These are phyloP conservation scores for Eubucco bourcierii DNA, from an alignment of 2,113 vertebrate genomes.

Conservation along the genomic window DNA sequence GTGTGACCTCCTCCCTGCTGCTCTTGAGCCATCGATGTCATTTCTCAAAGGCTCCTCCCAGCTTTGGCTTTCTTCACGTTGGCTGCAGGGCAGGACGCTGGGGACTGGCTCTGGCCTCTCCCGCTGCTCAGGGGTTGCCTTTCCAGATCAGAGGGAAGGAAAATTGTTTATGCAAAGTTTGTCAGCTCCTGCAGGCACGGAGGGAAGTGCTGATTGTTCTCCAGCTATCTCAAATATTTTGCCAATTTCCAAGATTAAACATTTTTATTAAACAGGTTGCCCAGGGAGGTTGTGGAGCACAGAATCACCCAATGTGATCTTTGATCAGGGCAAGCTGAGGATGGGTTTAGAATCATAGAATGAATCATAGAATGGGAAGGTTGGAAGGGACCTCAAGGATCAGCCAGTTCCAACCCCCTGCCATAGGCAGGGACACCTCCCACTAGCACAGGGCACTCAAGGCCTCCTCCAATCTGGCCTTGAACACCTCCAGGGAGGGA, in stretches of 20 bases:
- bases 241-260: conserved; percentile 54
- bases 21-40: not conserved
- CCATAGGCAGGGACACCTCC: too few relatives aligned
- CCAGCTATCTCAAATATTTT: conserved; percentile 52
- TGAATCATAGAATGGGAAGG: too few relatives aligned
- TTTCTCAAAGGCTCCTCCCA: not conserved
- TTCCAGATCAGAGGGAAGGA: conserved; percentile 23
- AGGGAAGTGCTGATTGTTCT: conserved; percentile 24
- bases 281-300: too few relatives aligned
- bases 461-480: too few relatives aligned
- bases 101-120: not conserved
- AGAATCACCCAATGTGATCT: too few relatives aligned
- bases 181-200: conserved; percentile 14
- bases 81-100: not conserved
- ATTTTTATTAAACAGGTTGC: too few relatives aligned
- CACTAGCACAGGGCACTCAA: too few relatives aligned
- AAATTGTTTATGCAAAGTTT: conserved; percentile 38
- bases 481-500: too few relatives aligned
- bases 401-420: too few relatives aligned
- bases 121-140: not conserved
- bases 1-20: rapidly evolving
- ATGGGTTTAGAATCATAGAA: too few relatives aligned
- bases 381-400: too few relatives aligned
- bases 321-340: too few relatives aligned
- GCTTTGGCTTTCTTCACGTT: not conserved